phyloP scores from a whole-genome alignment of 2,888 invertebrate genomes.

The Lithophane semibrunnea region DNA sequence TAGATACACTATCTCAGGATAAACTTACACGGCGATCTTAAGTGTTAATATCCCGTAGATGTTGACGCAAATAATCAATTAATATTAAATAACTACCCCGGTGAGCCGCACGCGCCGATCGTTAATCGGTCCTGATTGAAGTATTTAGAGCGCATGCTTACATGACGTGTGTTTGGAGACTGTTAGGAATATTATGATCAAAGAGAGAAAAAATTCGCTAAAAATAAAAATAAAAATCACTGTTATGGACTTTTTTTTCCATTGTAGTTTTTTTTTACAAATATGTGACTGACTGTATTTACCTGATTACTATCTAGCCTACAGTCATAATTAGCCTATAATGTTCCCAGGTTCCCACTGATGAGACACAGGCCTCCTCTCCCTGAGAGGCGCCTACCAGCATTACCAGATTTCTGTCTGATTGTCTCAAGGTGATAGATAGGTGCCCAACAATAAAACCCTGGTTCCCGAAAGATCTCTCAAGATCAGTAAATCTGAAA shows the following conservation, averaged over 20 bases:
- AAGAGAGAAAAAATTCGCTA: background rate
- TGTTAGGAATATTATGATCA: background rate
- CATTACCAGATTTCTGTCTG: background rate
- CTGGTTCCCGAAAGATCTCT: background rate
- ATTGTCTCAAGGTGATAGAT: background rate
- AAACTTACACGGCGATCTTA: constrained; percentile 31
- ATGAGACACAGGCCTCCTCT: background rate
- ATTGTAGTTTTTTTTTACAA: no score
- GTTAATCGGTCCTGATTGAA: constrained; percentile 58
- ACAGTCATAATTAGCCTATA: background rate
- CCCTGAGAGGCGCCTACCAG: background rate
- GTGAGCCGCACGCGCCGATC: constrained; percentile 48
- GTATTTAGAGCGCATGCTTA: constrained; percentile 57
- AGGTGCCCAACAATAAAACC: no score
- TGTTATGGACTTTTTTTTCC: background rate
- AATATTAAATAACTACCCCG: constrained; percentile 53
- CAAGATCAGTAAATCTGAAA: background rate
- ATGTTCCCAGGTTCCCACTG: background rate
- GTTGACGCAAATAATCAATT: constrained; percentile 58
- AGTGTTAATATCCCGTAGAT: constrained; percentile 51
- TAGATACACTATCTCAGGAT: constrained; percentile 19
- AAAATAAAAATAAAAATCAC: background rate
- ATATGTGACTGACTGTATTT: background rate
- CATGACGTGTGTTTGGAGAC: constrained; percentile 2
- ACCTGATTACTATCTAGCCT: background rate